Evolutionary conservation across 23 tunicate genomes (phyloP).

Genomic region (Trididemnum clinides): DNA sequence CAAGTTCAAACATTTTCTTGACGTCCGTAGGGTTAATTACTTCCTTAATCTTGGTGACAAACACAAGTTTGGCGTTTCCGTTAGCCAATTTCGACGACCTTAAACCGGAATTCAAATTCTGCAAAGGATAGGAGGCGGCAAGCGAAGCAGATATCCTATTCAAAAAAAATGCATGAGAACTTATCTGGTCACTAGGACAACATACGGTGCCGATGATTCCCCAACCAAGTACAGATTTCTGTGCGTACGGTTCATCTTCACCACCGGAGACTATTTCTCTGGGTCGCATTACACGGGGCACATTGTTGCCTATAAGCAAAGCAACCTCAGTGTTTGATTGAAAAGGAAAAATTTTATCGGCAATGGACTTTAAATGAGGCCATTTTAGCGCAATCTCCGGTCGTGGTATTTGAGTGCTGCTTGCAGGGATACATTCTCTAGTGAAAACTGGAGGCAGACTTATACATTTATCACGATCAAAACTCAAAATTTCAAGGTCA

Average conservation of each 20-base stretch:
- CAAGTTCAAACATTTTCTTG: not conserved
- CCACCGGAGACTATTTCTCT: not conserved
- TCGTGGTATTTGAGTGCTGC: not conserved
- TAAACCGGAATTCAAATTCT: too few relatives aligned
- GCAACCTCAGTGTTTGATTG: not conserved
- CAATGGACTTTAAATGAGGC: conserved; percentile 6
- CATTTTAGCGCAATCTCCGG: conserved; percentile 27
- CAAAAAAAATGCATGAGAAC: not conserved
- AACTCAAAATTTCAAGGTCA: conserved; percentile 1
- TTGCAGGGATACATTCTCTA: conserved; percentile 14
- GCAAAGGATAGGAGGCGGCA: not conserved
- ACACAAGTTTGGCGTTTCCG: not conserved
- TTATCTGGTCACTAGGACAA: not conserved
- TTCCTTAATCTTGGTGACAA: not conserved
- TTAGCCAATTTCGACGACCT: not conserved
- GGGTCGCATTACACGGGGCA: conserved; percentile 3
- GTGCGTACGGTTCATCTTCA: conserved; percentile 27
- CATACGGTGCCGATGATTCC: conserved; percentile 14
- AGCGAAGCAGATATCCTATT: not conserved
- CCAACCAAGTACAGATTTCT: conserved; percentile 21
- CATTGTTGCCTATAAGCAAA: conserved; percentile 18
- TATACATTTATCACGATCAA: not conserved
- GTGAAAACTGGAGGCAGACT: conserved; percentile 9
- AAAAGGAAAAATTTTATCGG: not conserved
- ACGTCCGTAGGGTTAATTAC: not conserved